A percentile compares a stretch with the other conserved stretches of the same genome.
These are phyloP conservation scores for Drosophila azteca DNA, from an alignment of 1,140 invertebrate species.

Conservation along the genomic window DNA sequence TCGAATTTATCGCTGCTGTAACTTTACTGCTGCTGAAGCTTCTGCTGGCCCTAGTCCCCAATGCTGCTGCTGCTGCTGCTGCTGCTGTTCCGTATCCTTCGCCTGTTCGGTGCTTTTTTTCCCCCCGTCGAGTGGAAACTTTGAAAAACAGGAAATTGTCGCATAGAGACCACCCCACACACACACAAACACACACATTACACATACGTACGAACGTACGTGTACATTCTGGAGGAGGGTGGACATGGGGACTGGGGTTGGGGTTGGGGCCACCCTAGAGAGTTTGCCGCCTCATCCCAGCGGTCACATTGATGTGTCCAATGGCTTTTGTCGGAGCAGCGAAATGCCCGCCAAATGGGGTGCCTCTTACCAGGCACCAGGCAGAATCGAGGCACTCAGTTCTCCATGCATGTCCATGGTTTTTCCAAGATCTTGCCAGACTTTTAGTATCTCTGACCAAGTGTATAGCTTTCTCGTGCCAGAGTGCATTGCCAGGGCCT, in stretches of 20 bases:
- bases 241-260: background rate
- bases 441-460: too few relatives aligned
- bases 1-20: slow-evolving; percentile 80
- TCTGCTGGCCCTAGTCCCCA: too few relatives aligned
- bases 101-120: slow-evolving; percentile 3
- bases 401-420: too few relatives aligned
- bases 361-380: too few relatives aligned
- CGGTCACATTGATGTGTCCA: slow-evolving; percentile 32
- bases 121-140: slow-evolving; percentile 43
- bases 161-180: slow-evolving; percentile 52
- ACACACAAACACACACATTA: background rate
- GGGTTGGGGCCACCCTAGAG: slow-evolving; percentile 3
- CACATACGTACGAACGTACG: too few relatives aligned
- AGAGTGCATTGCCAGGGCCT: too few relatives aligned
- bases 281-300: slow-evolving; percentile 3
- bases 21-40: slow-evolving; percentile 53
- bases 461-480: too few relatives aligned
- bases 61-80: slow-evolving; percentile 3
- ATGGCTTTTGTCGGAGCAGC: slow-evolving; percentile 19
- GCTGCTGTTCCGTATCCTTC: slow-evolving; percentile 21
- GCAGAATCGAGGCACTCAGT: too few relatives aligned
- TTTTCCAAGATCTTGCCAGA: too few relatives aligned
- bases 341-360: background rate
- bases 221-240: background rate
- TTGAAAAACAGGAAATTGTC: slow-evolving; percentile 65